Evolutionary conservation across 2,888 invertebrate genomes (phyloP), one percentile per base, ranked within the genome.

Genomic region (Caenorhabditis sp.): DNA sequence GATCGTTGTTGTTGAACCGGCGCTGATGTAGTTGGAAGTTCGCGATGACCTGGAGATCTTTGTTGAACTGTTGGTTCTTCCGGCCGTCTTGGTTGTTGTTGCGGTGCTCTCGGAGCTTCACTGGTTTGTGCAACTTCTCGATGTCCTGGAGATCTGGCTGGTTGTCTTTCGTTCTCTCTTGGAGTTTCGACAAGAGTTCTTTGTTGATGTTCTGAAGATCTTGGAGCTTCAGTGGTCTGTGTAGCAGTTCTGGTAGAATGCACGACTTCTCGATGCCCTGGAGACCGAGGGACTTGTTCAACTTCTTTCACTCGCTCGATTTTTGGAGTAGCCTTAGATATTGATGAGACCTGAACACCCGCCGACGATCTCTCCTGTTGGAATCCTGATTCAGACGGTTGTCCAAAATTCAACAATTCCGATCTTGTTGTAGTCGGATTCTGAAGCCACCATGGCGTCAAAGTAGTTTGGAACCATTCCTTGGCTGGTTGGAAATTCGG

Each of bases 371-470:
- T 43, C 43, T 43, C 43, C 14, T 43, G 43, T 43, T 43, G 43
- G 43, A 43, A 43, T 43, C 43, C 43, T 10, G 43, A 43, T 43
- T 43, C 8, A 43, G 43, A 43, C 14, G 43, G 43, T 43, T 43
- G 43, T 12, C 43, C 43, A 5, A 43, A 17, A 43, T 43, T 43
- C 10, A 43, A 43, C 43, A 43, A 43, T 53, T 53, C 23, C 12
- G 69, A 12, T 26, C 50, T 43, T 5, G 69, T 58, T 49, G 64
- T 61, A 8, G 72, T 55, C 21, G 72, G 72, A 37, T 62, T 65
- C 57, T 62, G 43, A 4, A 73, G 65, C 72, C 72, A 73, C 72
- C 72, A 73, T 59, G 67, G 68, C 12, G 72, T 55, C 1, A 59
- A 58, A 6, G 72, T 73, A 0, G 67, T 64, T 24, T 73, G 72